Percentiles rank a stretch among this genome's conserved stretches.
These are phyloP conservation scores for Muricea muricata DNA, from an alignment of 92 coral and sea anemone species.

Conservation along the genomic window DNA sequence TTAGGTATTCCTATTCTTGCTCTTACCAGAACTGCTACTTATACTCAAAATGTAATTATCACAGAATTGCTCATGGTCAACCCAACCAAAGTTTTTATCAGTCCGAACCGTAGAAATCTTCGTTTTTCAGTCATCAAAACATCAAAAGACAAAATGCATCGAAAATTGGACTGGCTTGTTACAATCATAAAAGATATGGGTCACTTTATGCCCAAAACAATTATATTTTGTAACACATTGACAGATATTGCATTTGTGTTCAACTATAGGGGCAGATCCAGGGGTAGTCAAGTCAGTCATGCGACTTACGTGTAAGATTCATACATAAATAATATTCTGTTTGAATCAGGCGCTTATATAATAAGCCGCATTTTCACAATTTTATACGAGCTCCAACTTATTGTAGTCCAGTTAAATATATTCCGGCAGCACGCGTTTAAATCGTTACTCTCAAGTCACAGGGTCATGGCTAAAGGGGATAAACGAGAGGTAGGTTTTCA, in stretches of 20 bases:
- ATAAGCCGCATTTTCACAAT: too few relatives aligned
- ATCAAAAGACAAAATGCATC: slow-evolving; percentile 12
- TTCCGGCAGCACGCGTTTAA: too few relatives aligned
- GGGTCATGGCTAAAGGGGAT: too few relatives aligned
- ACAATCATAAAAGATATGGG: slow-evolving; percentile 29
- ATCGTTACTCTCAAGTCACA: too few relatives aligned
- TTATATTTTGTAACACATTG: slow-evolving; percentile 40
- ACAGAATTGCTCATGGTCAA: slow-evolving; percentile 35
- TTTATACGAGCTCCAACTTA: too few relatives aligned
- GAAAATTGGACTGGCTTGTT: slow-evolving; percentile 50
- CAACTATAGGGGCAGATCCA: too few relatives aligned
- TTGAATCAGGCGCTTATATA: too few relatives aligned
- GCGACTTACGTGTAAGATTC: too few relatives aligned
- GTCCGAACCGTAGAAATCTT: slow-evolving; percentile 49
- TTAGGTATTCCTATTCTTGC: slow-evolving; percentile 7
- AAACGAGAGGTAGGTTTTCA: too few relatives aligned
- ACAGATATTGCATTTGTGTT: slow-evolving; percentile 40
- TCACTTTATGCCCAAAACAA: slow-evolving; percentile 19
- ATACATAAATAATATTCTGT: too few relatives aligned
- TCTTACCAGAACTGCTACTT: neutral
- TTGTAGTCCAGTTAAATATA: too few relatives aligned
- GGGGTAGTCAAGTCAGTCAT: too few relatives aligned
- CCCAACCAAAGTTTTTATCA: slow-evolving; percentile 32
- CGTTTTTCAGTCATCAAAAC: slow-evolving; percentile 24
- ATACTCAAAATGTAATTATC: slow-evolving; percentile 31